Percentiles rank a stretch among this genome's conserved stretches.
phyloP scores from a whole-genome alignment of 2,888 invertebrate species.

The Apantesis nais region DNA sequence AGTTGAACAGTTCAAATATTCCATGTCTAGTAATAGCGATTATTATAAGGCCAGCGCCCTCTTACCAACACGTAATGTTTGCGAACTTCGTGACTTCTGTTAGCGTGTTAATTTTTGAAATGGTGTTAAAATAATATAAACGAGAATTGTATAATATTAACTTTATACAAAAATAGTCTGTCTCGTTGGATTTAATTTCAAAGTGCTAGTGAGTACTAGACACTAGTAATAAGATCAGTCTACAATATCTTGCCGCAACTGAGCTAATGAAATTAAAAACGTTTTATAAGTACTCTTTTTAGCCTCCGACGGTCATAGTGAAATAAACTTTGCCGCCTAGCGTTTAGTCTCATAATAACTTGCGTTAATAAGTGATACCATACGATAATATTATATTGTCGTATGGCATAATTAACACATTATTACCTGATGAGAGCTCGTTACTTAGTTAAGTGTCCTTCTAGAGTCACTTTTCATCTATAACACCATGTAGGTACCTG shows the following conservation, averaged over 20 bases:
- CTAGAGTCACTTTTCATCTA: neutral
- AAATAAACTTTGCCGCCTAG: neutral
- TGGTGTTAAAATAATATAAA: neutral
- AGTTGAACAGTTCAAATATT: neutral
- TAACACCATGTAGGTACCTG: neutral
- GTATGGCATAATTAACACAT: neutral
- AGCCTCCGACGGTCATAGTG: neutral
- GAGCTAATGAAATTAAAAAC: neutral
- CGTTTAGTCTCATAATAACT: neutral
- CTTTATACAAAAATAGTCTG: neutral
- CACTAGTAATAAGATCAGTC: neutral
- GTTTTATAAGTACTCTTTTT: neutral
- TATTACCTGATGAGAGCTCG: neutral
- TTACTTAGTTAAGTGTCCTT: neutral
- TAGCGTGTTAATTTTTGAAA: neutral
- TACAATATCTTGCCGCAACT: neutral
- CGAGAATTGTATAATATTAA: neutral
- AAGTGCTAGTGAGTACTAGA: neutral
- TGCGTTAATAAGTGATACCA: neutral
- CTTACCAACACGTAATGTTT: neutral
- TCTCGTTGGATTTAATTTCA: neutral
- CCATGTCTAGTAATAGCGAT: neutral
- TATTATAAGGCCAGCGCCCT: neutral
- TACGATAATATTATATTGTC: neutral
- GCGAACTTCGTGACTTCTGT: neutral